Conservation (phyloP, 2,113 vertebrate species). For the Pelusios castaneus region DNA sequence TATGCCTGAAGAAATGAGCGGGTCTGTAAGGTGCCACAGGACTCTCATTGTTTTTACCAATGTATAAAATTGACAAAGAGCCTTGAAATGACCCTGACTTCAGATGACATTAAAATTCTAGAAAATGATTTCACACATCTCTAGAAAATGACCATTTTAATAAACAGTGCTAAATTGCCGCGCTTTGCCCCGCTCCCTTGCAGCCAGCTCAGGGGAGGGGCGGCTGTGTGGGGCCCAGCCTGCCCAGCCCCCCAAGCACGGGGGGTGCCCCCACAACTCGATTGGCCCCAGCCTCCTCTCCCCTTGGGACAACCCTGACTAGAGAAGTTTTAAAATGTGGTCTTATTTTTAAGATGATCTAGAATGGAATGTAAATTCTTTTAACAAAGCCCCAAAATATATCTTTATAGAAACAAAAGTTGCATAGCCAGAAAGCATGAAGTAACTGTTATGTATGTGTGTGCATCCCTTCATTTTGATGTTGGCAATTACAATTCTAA, state of each 20-base stretch:
- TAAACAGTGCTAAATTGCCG: background rate
- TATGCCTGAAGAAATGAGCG: no score
- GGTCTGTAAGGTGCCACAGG: no score
- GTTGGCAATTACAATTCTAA: background rate
- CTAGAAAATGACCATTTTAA: background rate
- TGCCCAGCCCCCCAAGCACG: no score
- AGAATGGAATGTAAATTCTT: background rate
- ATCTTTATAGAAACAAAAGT: background rate
- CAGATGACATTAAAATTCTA: background rate
- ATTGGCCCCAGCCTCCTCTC: no score
- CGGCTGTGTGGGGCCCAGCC: no score
- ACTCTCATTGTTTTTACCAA: no score
- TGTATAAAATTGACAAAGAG: background rate
- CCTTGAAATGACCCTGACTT: background rate
- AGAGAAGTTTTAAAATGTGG: background rate
- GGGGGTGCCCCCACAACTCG: no score
- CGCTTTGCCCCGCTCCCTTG: no score
- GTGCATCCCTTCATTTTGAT: background rate
- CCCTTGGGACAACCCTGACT: no score
- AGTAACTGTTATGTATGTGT: background rate
- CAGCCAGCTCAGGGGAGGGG: no score
- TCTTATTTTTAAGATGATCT: background rate
- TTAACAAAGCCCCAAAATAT: background rate
- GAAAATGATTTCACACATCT: fast-evolving
- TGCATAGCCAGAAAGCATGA: background rate